Conservation (phyloP, 2,888 invertebrate species). For the Stenichneumon culpator region DNA sequence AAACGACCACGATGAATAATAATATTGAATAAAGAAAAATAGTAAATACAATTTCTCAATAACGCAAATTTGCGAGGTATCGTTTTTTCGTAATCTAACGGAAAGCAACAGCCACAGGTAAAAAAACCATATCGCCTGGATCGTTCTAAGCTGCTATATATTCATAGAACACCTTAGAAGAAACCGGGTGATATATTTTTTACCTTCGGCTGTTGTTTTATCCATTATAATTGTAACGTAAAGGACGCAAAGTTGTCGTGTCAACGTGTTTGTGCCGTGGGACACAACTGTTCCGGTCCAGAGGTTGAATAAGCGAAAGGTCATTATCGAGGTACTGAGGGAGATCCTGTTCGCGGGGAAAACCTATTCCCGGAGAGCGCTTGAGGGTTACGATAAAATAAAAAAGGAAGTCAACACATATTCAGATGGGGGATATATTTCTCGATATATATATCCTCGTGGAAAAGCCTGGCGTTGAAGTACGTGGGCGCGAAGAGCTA, state of each 20-base stretch:
- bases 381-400: background rate
- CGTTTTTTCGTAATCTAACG: no score
- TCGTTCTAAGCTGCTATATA: no score
- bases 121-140: no score
- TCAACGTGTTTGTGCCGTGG: background rate
- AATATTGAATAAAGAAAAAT: background rate
- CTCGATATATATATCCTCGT: background rate
- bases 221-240: background rate
- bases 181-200: background rate
- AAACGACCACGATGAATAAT: no score
- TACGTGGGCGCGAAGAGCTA: slow-evolving; percentile 45
- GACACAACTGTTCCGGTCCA: background rate
- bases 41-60: no score
- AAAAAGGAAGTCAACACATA: background rate
- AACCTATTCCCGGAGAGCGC: background rate
- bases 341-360: background rate
- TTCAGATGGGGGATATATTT: background rate
- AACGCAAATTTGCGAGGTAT: no score
- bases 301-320: slow-evolving; percentile 1
- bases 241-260: background rate
- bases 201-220: background rate
- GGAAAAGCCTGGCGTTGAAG: background rate
- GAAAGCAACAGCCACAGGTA: no score
- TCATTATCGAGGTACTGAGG: slow-evolving; percentile 1
- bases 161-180: no score